These are phyloP conservation scores for Hypomecis punctinalis DNA, from an alignment of 2,888 invertebrate genomes.

Conservation along the genomic window DNA sequence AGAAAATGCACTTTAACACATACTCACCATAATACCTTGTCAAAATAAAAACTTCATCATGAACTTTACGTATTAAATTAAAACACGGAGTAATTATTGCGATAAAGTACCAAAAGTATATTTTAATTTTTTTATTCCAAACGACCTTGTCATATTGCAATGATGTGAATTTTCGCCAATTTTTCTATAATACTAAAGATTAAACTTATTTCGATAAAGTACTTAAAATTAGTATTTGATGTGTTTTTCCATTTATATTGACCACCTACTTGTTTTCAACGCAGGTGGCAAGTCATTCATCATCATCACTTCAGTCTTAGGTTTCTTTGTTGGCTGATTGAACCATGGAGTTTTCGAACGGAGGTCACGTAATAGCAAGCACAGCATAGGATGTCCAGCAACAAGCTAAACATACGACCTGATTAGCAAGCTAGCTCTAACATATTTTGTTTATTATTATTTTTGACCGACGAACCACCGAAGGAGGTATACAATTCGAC, in stretches of 20 bases:
- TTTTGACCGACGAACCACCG: too few species aligned
- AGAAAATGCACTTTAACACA: constrained; percentile 22
- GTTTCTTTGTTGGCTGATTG: too few species aligned
- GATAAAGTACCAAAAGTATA: background rate
- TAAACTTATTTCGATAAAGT: constrained; percentile 14
- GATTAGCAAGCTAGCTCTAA: too few species aligned
- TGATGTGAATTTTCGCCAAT: too few species aligned
- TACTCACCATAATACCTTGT: background rate
- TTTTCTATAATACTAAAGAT: background rate
- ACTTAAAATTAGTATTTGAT: constrained; percentile 16
- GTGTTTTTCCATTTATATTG: constrained; percentile 40
- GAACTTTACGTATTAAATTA: background rate
- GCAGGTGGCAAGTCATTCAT: constrained; percentile 12
- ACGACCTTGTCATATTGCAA: background rate
- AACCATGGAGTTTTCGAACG: too few species aligned
- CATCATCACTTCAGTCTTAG: too few species aligned
- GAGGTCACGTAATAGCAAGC: too few species aligned
- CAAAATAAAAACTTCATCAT: background rate
- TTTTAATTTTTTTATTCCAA: background rate
- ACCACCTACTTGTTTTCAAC: constrained; percentile 36
- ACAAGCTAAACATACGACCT: too few species aligned
- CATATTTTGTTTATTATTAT: too few species aligned
- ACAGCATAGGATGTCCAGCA: too few species aligned
- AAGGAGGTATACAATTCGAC: too few species aligned
- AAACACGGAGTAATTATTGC: background rate